Evolutionary conservation across 1,140 invertebrate genomes (phyloP).

Genomic region (Leptonema lineaticorne): DNA sequence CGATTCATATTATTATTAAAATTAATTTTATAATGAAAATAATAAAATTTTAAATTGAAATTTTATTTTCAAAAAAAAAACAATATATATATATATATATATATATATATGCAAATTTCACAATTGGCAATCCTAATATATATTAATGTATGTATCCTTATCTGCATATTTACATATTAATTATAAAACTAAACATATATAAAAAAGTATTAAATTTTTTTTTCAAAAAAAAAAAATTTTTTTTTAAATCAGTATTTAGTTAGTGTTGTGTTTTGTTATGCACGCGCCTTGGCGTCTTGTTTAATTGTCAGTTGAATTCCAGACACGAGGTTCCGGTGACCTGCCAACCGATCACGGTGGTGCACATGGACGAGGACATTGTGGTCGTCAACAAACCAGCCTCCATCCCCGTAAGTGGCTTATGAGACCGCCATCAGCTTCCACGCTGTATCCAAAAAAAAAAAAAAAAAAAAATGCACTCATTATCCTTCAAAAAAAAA

Average conservation of each 20-base stretch:
- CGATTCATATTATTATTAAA: too few relatives aligned
- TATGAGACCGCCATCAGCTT: slow-evolving; percentile 68
- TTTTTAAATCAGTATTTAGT: too few relatives aligned
- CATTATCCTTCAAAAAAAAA: not conserved
- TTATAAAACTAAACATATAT: too few relatives aligned
- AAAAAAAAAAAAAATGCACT: not conserved
- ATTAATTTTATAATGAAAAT: too few relatives aligned
- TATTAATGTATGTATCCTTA: too few relatives aligned
- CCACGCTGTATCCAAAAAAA: slow-evolving; percentile 8
- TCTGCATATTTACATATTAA: too few relatives aligned
- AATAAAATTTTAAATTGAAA: too few relatives aligned
- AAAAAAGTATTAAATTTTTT: too few relatives aligned
- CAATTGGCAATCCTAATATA: too few relatives aligned
- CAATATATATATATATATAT: too few relatives aligned
- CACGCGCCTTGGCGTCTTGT: slow-evolving; percentile 21
- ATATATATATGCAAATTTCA: too few relatives aligned
- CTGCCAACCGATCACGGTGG: slow-evolving; percentile 89
- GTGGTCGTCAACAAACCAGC: slow-evolving; percentile 99
- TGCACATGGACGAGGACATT: slow-evolving; percentile 96
- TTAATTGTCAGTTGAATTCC: slow-evolving; percentile 56
- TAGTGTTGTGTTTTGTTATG: not conserved
- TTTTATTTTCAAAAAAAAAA: too few relatives aligned
- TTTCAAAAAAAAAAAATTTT: not conserved
- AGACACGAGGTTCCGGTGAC: slow-evolving; percentile 98
- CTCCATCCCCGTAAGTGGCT: slow-evolving; percentile 94